These are phyloP conservation scores for Toxotes lorentzi DNA, from an alignment of 2,797 vertebrate species.

Conservation along the genomic window DNA sequence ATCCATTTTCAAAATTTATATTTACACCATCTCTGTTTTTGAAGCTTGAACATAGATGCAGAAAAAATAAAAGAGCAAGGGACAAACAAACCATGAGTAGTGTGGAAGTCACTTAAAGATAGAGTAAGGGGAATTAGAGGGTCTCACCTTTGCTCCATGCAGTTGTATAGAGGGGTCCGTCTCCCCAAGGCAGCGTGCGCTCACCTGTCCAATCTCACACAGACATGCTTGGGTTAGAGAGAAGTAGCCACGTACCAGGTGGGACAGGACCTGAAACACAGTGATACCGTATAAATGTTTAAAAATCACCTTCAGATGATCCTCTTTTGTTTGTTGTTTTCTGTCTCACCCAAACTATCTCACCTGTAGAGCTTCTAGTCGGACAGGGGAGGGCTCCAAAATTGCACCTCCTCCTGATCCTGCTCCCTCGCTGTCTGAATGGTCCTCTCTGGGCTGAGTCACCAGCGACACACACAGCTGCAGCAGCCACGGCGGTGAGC, in stretches of 20 bases:
- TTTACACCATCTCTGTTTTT: background rate
- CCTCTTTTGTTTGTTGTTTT: background rate
- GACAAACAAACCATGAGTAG: too few species aligned
- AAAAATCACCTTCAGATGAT: background rate
- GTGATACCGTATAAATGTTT: background rate
- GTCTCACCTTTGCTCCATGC: conserved; percentile 94
- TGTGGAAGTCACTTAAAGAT: background rate
- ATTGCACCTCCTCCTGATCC: conserved; percentile 34
- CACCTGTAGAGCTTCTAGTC: conserved; percentile 95
- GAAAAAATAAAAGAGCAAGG: too few species aligned
- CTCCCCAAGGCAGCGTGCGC: conserved; percentile 92
- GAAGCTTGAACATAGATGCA: background rate
- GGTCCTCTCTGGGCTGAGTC: conserved; percentile 89
- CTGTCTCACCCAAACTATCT: conserved; percentile 1
- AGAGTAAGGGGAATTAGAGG: background rate
- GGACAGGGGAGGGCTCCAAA: conserved; percentile 92
- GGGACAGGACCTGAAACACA: conserved; percentile 89
- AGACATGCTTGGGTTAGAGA: conserved; percentile 86
- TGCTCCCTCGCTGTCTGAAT: conserved; percentile 85
- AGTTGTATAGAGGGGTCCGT: conserved; percentile 92
- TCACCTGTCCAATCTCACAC: conserved; percentile 91
- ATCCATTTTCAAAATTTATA: background rate
- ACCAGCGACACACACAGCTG: conserved; percentile 89
- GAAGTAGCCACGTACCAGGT: conserved; percentile 95
- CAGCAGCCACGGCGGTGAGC: conserved; percentile 90